A percentile compares a stretch with the other conserved stretches of the same genome.
These are phyloP conservation scores for Phortica magna DNA, from an alignment of 2,888 invertebrate species.

Conservation along the genomic window DNA sequence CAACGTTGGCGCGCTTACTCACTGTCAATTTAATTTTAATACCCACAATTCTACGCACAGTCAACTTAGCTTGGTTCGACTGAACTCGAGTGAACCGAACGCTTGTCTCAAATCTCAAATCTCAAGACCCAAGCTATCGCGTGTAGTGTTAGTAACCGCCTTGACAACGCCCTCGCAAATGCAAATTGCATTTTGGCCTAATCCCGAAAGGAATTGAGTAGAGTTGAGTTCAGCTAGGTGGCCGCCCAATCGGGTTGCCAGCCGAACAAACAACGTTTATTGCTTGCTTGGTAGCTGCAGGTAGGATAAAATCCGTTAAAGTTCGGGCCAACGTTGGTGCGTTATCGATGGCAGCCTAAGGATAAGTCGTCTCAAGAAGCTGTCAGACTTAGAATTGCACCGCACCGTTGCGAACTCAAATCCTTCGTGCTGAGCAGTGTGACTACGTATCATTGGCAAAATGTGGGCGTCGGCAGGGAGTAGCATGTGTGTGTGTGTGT, in stretches of 20 bases:
- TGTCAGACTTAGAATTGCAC: conserved; percentile 1
- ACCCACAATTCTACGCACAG: conserved; percentile 54
- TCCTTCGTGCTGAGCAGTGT: background rate
- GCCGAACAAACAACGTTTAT: conserved; percentile 33
- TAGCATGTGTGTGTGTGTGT: conserved; percentile 8
- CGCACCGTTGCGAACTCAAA: background rate
- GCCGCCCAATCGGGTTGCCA: conserved; percentile 19
- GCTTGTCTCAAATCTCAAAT: conserved; percentile 1
- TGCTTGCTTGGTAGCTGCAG: conserved; percentile 3
- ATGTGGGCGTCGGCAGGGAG: background rate
- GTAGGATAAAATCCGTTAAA: background rate
- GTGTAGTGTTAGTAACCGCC: conserved; percentile 9
- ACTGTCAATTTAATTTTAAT: conserved; percentile 72
- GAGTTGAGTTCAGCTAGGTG: conserved; percentile 34
- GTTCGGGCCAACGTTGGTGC: background rate
- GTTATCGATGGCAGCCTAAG: background rate
- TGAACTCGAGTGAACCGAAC: background rate
- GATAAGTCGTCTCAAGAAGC: conserved; percentile 47
- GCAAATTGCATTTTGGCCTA: conserved; percentile 71
- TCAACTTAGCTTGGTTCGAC: conserved; percentile 24
- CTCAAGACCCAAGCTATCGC: background rate
- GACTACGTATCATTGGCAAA: background rate
- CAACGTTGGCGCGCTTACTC: conserved; percentile 54
- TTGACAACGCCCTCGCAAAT: conserved; percentile 50
- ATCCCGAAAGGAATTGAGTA: conserved; percentile 59